Conservation (phyloP, 2,888 invertebrate genomes). For the Leptopilina myrica region DNA sequence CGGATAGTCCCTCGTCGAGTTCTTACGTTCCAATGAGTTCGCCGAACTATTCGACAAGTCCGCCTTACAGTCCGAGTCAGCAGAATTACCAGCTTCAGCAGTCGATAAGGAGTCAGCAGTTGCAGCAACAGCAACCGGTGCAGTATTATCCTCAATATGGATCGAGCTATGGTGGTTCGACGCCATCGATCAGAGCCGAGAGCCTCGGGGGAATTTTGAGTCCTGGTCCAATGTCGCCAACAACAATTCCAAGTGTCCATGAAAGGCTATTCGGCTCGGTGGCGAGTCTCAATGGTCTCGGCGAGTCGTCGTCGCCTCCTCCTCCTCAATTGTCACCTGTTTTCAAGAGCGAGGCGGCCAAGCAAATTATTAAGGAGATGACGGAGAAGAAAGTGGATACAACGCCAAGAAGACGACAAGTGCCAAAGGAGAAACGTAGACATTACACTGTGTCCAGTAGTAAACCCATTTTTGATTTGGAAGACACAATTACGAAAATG, state of each 20-base stretch:
- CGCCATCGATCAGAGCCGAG: constrained; percentile 37
- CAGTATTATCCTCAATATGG: constrained; percentile 49
- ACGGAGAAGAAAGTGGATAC: constrained; percentile 77
- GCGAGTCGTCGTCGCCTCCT: constrained; percentile 63
- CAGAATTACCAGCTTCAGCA: constrained; percentile 59
- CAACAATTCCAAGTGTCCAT: constrained; percentile 49
- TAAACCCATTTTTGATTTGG: constrained; percentile 71
- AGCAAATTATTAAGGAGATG: constrained; percentile 91
- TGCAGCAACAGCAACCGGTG: constrained; percentile 45
- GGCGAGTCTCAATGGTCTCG: constrained; percentile 64
- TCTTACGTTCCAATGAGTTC: constrained; percentile 71
- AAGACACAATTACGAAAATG: constrained; percentile 73
- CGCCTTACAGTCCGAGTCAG: constrained; percentile 69
- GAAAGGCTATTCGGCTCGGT: constrained; percentile 61
- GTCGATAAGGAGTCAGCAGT: constrained; percentile 20
- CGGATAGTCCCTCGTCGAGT: constrained; percentile 65
- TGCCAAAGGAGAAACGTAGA: constrained; percentile 89
- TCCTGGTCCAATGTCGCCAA: constrained; percentile 60
- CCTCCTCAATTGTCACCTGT: constrained; percentile 84
- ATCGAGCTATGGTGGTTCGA: constrained; percentile 37
- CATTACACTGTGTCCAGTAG: constrained; percentile 87
- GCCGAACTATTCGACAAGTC: constrained; percentile 69
- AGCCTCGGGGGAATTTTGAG: constrained; percentile 50
- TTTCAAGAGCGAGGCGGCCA: constrained; percentile 91
- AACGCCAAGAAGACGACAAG: constrained; percentile 80